Percentiles rank a stretch among this genome's conserved stretches.
These are phyloP conservation scores for Irena cyanogastra DNA, from an alignment of 2,113 vertebrate genomes.

Conservation along the genomic window DNA sequence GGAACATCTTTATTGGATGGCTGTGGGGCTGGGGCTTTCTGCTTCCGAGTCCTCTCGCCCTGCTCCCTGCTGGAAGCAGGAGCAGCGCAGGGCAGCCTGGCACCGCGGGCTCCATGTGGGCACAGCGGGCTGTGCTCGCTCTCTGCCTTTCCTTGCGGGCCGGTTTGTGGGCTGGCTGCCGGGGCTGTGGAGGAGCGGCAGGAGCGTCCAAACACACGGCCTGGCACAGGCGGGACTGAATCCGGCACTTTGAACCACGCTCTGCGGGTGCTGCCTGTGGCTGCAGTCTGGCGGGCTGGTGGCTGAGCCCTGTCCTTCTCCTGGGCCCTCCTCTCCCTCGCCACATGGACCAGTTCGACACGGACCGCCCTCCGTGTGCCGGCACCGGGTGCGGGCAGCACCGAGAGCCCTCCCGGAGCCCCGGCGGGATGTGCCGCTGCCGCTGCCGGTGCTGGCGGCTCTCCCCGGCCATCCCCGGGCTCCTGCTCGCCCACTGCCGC, in stretches of 20 bases:
- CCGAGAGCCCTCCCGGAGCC: rapidly evolving
- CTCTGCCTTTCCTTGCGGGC: rapidly evolving
- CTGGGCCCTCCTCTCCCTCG: background rate
- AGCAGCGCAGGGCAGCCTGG: background rate
- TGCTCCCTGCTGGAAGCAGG: background rate
- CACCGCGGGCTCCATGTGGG: rapidly evolving
- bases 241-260: background rate
- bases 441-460: rapidly evolving
- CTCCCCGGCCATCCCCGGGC: background rate
- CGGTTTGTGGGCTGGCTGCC: rapidly evolving
- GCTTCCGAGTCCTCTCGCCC: no score
- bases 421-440: rapidly evolving
- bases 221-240: background rate
- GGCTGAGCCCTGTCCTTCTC: background rate
- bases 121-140: rapidly evolving
- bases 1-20: background rate
- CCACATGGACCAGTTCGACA: rapidly evolving
- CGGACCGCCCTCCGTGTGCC: rapidly evolving
- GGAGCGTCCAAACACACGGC: rapidly evolving
- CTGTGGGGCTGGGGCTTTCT: background rate
- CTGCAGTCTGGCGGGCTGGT: background rate
- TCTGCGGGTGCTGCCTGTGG: background rate
- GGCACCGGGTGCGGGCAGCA: rapidly evolving
- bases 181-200: rapidly evolving
- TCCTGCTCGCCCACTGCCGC: rapidly evolving